These are phyloP conservation scores for Pachypanchax playfairii DNA, from an alignment of 2,113 vertebrate species.

Conservation along the genomic window DNA sequence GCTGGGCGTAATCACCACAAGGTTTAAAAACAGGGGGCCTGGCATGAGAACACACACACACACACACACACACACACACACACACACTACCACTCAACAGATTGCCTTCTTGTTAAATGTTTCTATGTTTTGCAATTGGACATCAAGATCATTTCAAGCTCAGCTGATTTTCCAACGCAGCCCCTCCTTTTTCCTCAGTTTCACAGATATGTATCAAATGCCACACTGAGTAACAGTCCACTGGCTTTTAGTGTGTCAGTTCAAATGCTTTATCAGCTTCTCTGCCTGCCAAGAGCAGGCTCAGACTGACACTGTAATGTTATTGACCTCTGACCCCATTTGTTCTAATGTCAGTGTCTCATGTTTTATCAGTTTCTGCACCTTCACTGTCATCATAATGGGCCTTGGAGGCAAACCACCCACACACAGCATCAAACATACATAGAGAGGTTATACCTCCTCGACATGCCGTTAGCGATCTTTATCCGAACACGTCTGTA, in stretches of 20 bases:
- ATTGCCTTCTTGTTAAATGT: constrained; percentile 55
- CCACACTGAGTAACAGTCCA: constrained; percentile 27
- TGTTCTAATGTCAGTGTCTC: constrained; percentile 56
- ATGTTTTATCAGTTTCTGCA: constrained; percentile 53
- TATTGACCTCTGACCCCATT: constrained; percentile 67
- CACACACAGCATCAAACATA: constrained; percentile 29
- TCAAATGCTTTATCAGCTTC: constrained; percentile 28
- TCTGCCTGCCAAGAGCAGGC: constrained; percentile 13
- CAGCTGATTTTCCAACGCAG: constrained; percentile 26
- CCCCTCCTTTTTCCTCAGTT: background rate
- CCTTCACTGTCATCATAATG: constrained; percentile 35
- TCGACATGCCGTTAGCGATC: constrained; percentile 53
- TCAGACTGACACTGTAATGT: constrained; percentile 56
- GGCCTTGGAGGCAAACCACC: constrained; percentile 28
- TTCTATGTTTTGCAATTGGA: constrained; percentile 56
- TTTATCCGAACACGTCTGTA: constrained; percentile 47
- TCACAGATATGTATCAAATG: constrained; percentile 32
- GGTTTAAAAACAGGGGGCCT: constrained; percentile 41
- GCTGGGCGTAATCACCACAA: constrained; percentile 54
- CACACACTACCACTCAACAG: constrained; percentile 40
- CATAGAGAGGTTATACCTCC: constrained; percentile 47
- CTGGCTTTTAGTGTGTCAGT: constrained; percentile 17
- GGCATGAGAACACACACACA: constrained; percentile 40
- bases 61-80: constrained; percentile 36
- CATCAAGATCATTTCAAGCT: constrained; percentile 42